Percentiles rank a stretch among this genome's conserved stretches.
These are phyloP conservation scores for Coturnix japonica DNA, from an alignment of 2,113 vertebrate species.

Conservation along the genomic window DNA sequence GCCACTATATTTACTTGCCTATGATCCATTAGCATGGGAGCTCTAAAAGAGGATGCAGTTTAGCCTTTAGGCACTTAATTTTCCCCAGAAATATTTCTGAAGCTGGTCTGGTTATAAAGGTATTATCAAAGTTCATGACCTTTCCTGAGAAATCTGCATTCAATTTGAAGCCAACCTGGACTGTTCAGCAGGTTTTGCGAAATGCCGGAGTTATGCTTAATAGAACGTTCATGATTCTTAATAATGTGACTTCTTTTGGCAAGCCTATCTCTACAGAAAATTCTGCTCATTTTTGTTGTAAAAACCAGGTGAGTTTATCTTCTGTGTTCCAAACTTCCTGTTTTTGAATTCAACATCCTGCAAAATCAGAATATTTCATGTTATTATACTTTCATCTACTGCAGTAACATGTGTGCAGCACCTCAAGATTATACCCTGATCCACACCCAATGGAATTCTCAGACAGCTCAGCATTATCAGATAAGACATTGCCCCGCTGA, in stretches of 20 bases:
- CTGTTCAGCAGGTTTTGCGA: background rate
- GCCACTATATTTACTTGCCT: too few relatives aligned
- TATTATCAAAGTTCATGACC: conserved; percentile 37
- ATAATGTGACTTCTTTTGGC: background rate
- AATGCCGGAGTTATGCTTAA: background rate
- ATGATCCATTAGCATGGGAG: conserved; percentile 15
- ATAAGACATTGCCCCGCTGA: too few relatives aligned
- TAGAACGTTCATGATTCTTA: background rate
- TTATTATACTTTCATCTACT: background rate
- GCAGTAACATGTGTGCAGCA: background rate
- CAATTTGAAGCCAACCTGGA: background rate
- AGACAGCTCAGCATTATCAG: too few relatives aligned
- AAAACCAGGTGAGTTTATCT: background rate
- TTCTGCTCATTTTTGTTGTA: background rate
- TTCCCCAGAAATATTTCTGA: conserved; percentile 40
- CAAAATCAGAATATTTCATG: background rate
- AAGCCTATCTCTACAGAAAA: background rate
- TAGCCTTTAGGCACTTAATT: conserved; percentile 63
- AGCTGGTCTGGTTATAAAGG: conserved; percentile 33
- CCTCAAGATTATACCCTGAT: background rate
- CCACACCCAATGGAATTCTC: too few relatives aligned
- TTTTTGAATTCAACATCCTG: background rate
- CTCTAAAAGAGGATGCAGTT: conserved; percentile 54
- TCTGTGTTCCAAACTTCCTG: background rate
- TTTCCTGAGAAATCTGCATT: conserved; percentile 37